Evolutionary conservation across 1,140 invertebrate genomes (phyloP).

Genomic region (Drosophila lowei): DNA sequence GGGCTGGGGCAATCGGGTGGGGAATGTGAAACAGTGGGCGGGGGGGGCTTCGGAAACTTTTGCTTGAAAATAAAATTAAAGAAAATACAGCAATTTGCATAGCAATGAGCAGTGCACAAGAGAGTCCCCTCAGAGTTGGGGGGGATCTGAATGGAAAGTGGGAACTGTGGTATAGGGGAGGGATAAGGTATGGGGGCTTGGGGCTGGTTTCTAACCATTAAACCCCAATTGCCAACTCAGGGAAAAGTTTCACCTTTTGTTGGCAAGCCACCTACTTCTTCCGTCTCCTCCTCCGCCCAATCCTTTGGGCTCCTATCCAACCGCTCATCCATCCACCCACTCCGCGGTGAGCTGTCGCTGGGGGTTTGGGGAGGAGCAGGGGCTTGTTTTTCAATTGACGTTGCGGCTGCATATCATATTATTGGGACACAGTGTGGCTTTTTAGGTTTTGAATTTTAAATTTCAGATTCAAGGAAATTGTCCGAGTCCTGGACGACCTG

Average conservation of each 20-base stretch:
- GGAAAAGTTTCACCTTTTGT: slow-evolving; percentile 52
- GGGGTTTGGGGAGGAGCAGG: not conserved
- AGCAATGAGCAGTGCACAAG: slow-evolving; percentile 52
- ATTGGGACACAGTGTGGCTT: slow-evolving; percentile 47
- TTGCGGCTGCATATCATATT: slow-evolving; percentile 52
- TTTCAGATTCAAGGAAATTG: slow-evolving; percentile 38
- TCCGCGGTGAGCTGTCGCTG: slow-evolving; percentile 1
- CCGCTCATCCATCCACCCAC: not conserved
- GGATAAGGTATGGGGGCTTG: slow-evolving; percentile 4
- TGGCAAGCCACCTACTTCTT: not conserved
- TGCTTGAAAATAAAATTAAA: slow-evolving; percentile 73
- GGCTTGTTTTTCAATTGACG: slow-evolving; percentile 15
- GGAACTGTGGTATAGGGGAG: slow-evolving; percentile 1
- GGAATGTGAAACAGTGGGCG: too few species aligned
- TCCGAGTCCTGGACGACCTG: slow-evolving; percentile 32
- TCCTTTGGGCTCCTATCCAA: slow-evolving; percentile 4
- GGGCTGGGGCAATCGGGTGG: not conserved
- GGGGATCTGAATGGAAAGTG: not conserved
- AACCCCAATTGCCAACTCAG: slow-evolving; percentile 49
- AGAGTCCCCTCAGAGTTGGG: slow-evolving; percentile 2
- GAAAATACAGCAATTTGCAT: slow-evolving; percentile 77
- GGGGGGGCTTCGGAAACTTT: slow-evolving; percentile 14
- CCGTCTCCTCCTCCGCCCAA: not conserved
- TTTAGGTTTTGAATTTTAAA: slow-evolving; percentile 46
- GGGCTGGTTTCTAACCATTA: slow-evolving; percentile 39